A percentile compares a stretch with the other conserved stretches of the same genome.
These are phyloP conservation scores for Acrocephalus scirpaceus DNA, from an alignment of 2,797 vertebrate genomes.

Conservation along the genomic window DNA sequence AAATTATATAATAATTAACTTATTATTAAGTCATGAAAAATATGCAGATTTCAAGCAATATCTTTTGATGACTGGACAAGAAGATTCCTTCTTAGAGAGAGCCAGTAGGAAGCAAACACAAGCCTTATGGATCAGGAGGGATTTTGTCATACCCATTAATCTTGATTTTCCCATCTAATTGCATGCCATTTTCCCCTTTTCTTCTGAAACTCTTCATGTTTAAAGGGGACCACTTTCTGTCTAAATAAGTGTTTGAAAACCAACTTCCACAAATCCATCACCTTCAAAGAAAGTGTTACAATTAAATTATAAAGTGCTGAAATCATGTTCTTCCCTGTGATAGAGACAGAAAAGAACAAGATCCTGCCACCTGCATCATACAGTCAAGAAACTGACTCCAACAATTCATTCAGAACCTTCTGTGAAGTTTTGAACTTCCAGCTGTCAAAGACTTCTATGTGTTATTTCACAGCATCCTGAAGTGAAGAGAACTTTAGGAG, in stretches of 20 bases:
- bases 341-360: background rate
- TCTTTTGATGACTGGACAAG: background rate
- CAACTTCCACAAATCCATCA: background rate
- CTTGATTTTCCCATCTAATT: background rate
- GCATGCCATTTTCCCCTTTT: background rate
- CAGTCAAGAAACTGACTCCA: background rate
- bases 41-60: background rate
- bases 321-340: background rate
- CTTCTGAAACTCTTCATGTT: background rate
- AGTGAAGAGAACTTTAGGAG: background rate
- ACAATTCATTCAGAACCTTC: background rate
- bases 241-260: background rate
- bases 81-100: background rate
- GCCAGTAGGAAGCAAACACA: background rate
- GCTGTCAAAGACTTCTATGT: background rate
- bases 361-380: background rate
- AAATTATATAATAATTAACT: too few species aligned
- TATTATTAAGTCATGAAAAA: background rate
- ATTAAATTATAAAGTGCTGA: background rate
- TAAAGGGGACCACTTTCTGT: background rate
- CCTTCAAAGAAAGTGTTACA: background rate
- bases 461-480: background rate
- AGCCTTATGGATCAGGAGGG: background rate
- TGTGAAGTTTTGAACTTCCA: conserved; percentile 14
- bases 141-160: conserved; percentile 1